These are phyloP conservation scores for Hyposoter dolosus DNA, from an alignment of 2,888 invertebrate genomes.

Conservation along the genomic window DNA sequence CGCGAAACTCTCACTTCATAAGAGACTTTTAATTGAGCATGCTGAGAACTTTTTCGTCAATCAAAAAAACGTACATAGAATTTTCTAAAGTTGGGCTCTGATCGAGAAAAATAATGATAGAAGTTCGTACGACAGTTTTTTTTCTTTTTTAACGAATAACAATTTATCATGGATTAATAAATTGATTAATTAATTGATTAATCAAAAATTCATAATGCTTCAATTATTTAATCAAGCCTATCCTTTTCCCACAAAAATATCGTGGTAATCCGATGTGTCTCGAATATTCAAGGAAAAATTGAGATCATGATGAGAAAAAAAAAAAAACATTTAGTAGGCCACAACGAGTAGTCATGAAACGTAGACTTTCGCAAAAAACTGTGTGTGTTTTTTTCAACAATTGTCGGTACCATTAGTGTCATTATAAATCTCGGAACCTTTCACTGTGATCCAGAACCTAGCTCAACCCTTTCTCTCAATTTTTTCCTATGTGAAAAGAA, in stretches of 20 bases:
- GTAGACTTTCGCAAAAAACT: conserved; percentile 67
- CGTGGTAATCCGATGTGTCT: neutral
- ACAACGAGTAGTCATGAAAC: conserved; percentile 71
- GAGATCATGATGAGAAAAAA: conserved; percentile 17
- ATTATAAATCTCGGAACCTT: conserved; percentile 31
- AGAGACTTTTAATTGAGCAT: conserved; percentile 60
- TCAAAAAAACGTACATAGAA: neutral
- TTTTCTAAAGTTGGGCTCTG: neutral
- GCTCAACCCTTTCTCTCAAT: conserved; percentile 7
- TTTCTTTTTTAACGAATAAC: no score
- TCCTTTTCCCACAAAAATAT: neutral
- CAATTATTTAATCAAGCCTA: neutral
- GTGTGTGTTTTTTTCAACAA: conserved; percentile 14
- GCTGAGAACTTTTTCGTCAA: conserved; percentile 23
- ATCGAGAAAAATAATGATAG: conserved; percentile 27
- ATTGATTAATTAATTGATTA: neutral
- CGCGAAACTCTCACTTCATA: conserved; percentile 52
- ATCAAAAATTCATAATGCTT: neutral
- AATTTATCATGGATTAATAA: neutral
- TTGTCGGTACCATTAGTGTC: conserved; percentile 5
- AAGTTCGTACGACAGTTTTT: conserved; percentile 8
- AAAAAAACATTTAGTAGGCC: conserved; percentile 73
- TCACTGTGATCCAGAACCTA: neutral
- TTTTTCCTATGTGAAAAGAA: neutral
- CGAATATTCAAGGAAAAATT: conserved; percentile 54